phyloP scores from a whole-genome alignment of 2,113 vertebrate species.

The Xiphophorus couchianus region DNA sequence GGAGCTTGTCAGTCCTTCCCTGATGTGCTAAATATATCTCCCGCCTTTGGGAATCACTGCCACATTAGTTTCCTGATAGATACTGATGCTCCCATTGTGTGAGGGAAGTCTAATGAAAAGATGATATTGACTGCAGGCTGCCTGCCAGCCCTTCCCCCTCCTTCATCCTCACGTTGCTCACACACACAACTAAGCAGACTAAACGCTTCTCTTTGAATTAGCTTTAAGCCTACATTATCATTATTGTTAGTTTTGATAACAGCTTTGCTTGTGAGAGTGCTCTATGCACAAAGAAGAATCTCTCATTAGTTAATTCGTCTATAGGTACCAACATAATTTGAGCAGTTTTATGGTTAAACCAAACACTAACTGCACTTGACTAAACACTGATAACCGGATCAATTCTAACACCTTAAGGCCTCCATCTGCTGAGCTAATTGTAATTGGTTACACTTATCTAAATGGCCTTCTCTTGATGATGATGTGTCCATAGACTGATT shows the following conservation, averaged over 20 bases:
- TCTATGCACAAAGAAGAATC: background rate
- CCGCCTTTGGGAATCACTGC: constrained; percentile 68
- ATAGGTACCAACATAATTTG: constrained; percentile 1
- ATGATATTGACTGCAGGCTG: constrained; percentile 72
- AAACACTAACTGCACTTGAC: constrained; percentile 15
- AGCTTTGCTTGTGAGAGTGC: background rate
- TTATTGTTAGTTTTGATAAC: background rate
- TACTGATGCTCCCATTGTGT: constrained; percentile 71
- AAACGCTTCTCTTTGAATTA: background rate
- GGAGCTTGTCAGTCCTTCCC: constrained; percentile 54
- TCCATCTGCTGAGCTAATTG: constrained; percentile 62
- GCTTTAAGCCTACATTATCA: background rate
- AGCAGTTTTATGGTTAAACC: constrained; percentile 18
- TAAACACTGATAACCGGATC: constrained; percentile 46
- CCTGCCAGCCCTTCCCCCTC: constrained; percentile 32
- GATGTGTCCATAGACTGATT: constrained; percentile 47
- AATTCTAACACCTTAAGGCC: constrained; percentile 40
- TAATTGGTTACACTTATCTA: constrained; percentile 68
- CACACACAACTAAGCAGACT: background rate
- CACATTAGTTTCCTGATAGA: constrained; percentile 76
- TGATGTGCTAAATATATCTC: constrained; percentile 59
- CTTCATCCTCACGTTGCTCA: constrained; percentile 7
- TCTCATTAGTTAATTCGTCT: constrained; percentile 2
- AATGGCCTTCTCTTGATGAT: constrained; percentile 67
- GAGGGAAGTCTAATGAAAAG: constrained; percentile 73